Evolutionary conservation across 1,140 invertebrate species (phyloP), one percentile per base, ranked within the genome.

Genomic region (Portunus trituberculatus): DNA sequence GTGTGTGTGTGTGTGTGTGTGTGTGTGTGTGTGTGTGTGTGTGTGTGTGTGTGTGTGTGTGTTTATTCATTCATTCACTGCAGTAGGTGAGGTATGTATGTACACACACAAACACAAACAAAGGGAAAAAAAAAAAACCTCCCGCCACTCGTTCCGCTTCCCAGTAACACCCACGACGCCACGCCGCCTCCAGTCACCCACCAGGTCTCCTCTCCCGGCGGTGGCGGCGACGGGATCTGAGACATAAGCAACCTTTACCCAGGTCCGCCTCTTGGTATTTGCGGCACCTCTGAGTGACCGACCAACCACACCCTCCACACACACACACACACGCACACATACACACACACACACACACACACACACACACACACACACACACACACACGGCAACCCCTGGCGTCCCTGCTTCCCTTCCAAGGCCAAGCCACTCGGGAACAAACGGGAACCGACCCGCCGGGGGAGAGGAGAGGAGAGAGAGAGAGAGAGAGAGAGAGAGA

Each of bases 351-450:
- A 76, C 67, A 76, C 67, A 76, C 67, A 76, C 67, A 76, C 67
- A 76, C n/a, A 76, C 67, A 76, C 67, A 76, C 67, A 76, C n/a
- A 76, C 67, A 76, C 67, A 76, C 67, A n/a, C 67, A 76, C 67
- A 76, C 67, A 76, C 67, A 76, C 67, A 76, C 67, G 67, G 20
- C 20, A 25, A 76, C 67, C 20, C 67, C 12, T 20, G 52, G 52
- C 52, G 52, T 59, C 52, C 52, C 52, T 59, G 52, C 52, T 59
- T 59, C 52, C 52, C 52, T 59, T 20, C n/a, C 67, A 76, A 76
- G 67, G 67, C 67, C 67, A n/a, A 76, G 67, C 67, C n/a, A 76
- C 67, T 25, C 67, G 67, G 20, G 67, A n/a, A 76, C 67, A 76
- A 76, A 76, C 67, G 67, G 67, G 67, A 76, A 76, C 67, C 67